Conservation (phyloP, 2,797 vertebrate genomes). For the Pristis pectinata region DNA sequence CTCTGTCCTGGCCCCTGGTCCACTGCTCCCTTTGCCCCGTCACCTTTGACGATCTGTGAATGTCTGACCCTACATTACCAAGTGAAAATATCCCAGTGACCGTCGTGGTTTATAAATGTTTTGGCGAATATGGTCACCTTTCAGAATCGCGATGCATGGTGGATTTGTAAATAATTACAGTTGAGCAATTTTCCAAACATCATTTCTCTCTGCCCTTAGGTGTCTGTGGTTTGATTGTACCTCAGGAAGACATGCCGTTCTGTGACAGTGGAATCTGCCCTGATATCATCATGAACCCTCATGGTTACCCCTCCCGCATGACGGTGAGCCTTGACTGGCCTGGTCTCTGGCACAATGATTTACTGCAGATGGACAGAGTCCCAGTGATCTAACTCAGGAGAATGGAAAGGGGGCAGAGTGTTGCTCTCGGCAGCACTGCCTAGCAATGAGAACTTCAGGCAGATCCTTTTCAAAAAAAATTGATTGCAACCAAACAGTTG, state of each 20-base stretch:
- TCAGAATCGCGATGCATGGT: background rate
- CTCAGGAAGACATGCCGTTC: slow-evolving; percentile 98
- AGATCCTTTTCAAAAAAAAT: too few relatives aligned
- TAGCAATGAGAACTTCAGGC: too few relatives aligned
- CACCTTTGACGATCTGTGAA: background rate
- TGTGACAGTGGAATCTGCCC: slow-evolving; percentile 95
- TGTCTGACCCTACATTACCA: background rate
- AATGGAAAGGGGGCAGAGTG: background rate
- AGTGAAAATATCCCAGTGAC: background rate
- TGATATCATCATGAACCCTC: slow-evolving; percentile 98
- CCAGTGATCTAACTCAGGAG: background rate
- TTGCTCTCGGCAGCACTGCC: background rate
- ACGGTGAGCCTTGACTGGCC: slow-evolving; percentile 64
- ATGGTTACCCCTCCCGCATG: slow-evolving; percentile 97
- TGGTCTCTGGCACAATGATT: background rate
- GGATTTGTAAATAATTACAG: background rate
- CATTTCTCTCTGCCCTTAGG: slow-evolving; percentile 56
- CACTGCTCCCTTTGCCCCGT: background rate
- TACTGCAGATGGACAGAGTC: background rate
- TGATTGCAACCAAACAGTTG: too few relatives aligned
- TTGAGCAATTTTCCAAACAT: background rate
- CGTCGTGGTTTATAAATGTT: background rate
- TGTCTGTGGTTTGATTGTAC: slow-evolving; percentile 96
- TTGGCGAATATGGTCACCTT: background rate
- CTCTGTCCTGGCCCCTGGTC: background rate